Evolutionary conservation across 53 echinoderm and acorn worm genomes (phyloP), one percentile per base, ranked within the genome.

Genomic region (Antedon mediterranea): DNA sequence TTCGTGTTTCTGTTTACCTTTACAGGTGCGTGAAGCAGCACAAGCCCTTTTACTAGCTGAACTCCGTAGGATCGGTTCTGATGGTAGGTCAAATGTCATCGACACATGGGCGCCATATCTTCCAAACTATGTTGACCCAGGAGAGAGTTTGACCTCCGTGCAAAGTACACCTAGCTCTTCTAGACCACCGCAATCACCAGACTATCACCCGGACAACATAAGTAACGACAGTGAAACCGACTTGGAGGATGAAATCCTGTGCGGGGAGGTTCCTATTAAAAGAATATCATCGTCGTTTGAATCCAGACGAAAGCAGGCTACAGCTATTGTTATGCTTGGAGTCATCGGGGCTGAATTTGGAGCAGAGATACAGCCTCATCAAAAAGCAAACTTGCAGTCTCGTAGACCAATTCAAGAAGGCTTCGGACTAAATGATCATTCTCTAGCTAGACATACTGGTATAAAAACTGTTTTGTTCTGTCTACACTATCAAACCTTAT

Each of bases 281-380:
- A 92, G 92, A 42, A 88, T 92, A 7, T 97, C 97, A 0, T 77
- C 88, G 28, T 97, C 97, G 5, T 97, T 97, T 81, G 97, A 97
- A 76, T 97, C 97, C 0, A 87, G 97, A 1, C 87, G 97, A 41
- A 92, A 92, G 82, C 97, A 97, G 77, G 97, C 97, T 72, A 97
- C 97, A 31, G 92, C 97, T 71, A 97, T 97, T 33, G 97, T 97
- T 30, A 97, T 97, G 97, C 84, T 97, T 78, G 95, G 97, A 30
- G 97, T 97, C 79, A 92, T 97, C 26, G 97, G 97, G 74, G 97
- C 97, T 6, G 92, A 97, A 79, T 97, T 97, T 83, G 97, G 97
- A 43, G 92, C 97, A n/a, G 97, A 97, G 84, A 92, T 97, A 33
- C 89, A 87, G 72, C 97, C 97, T 14, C 87, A 89, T 34, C 87